Evolutionary conservation across 2,888 invertebrate species (phyloP), one percentile per base, ranked within the genome.

Genomic region (Malacosoma neustria): DNA sequence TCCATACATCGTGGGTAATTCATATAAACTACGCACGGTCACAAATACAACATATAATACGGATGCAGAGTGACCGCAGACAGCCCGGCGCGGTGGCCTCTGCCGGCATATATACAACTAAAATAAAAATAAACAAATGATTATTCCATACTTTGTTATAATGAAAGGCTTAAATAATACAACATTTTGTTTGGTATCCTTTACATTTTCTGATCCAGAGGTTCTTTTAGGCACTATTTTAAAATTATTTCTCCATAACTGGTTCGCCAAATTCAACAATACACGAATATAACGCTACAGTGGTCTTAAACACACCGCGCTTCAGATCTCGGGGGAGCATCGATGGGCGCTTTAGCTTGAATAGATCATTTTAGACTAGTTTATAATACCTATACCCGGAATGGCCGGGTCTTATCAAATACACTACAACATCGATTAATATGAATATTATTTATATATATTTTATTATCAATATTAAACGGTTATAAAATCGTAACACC

Each of bases 211-310:
- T 48, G 46, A 60, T 60, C 50, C 51, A 65, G 81, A 81, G 81
- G 81, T 81, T 81, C 80, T 79, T 79, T 80, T 76, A 75, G 69
- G 80, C 81, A 80, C 66, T 67, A 59, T 50, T 56, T 57, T 48
- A 51, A 35, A 37, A 40, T 47, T 39, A 38, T 30, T 46, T 47
- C 40, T 46, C 37, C 40, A 33, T 36, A 40, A 52, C 44, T 57
- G 67, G 57, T 69, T 67, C 61, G 54, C 61, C 63, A 64, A 70
- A 66, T 67, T 57, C 58, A 43, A 53, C 49, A 45, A 46, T 54
- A 54, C 51, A 45, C 48, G 46, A 7, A 22, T 22, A 22, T 22
- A 22, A 22, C 9, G 22, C 22, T 7, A 7, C 22, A 22, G 22
- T 22, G 2, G 9, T 9, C 22, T 22, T 9, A 5, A 22, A 22